Evolutionary conservation across 2,113 vertebrate species (phyloP).

Genomic region (Suncus etruscus): DNA sequence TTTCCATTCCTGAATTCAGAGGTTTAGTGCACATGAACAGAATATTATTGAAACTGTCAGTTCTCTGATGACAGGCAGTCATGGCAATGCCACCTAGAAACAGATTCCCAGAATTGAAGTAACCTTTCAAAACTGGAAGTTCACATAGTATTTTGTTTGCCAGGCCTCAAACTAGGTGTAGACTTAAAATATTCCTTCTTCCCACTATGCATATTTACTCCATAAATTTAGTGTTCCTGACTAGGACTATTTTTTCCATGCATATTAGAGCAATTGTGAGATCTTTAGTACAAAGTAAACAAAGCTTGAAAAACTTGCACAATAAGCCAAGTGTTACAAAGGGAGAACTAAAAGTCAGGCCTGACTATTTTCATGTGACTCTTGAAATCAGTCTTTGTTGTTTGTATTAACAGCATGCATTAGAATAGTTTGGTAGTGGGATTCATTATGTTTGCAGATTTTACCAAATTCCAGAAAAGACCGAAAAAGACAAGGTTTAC

Average conservation of each 20-base stretch:
- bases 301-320: constrained; percentile 58
- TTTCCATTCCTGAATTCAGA: constrained; percentile 37
- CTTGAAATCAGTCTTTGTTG: neutral
- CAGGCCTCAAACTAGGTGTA: constrained; percentile 51
- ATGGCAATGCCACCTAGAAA: neutral
- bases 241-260: constrained; percentile 56
- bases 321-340: constrained; percentile 54
- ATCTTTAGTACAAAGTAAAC: constrained; percentile 57
- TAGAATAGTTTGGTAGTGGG: neutral
- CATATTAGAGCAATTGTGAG: neutral
- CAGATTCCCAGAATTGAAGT: neutral
- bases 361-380: neutral
- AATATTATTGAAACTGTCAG: neutral
- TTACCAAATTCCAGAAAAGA: neutral
- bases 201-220: constrained; percentile 51
- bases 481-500: neutral
- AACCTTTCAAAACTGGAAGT: constrained; percentile 38
- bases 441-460: neutral
- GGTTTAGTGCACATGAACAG: neutral
- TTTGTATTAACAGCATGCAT: neutral
- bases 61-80: neutral
- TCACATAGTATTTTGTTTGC: constrained; percentile 39
- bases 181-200: constrained; percentile 52
- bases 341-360: neutral
- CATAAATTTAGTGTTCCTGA: constrained; percentile 20